These are phyloP conservation scores for Lutraria rhynchaena DNA, from an alignment of 1,140 invertebrate species.

Conservation along the genomic window DNA sequence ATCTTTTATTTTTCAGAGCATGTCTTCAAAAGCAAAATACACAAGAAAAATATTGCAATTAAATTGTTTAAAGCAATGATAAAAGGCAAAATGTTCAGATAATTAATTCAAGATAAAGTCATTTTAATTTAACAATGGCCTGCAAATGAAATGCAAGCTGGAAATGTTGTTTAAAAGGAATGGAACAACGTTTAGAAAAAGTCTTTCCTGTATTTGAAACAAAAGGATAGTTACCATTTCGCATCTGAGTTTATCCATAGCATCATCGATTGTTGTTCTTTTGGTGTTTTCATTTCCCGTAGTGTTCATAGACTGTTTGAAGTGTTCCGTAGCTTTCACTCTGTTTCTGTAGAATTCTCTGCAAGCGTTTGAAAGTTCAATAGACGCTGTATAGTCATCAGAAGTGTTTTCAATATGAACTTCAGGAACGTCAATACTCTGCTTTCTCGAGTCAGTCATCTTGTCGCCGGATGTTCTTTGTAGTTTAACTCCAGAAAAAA, in stretches of 20 bases:
- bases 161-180: too few relatives aligned
- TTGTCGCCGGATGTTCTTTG: not conserved
- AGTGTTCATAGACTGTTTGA: constrained; percentile 55
- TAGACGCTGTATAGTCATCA: constrained; percentile 74
- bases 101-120: too few relatives aligned
- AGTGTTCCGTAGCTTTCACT: constrained; percentile 66
- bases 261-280: constrained; percentile 64
- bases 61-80: too few relatives aligned
- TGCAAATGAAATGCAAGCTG: too few relatives aligned
- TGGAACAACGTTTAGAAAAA: too few relatives aligned
- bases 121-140: too few relatives aligned
- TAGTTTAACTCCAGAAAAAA: not conserved
- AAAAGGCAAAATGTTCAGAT: too few relatives aligned
- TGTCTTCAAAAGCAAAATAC: too few relatives aligned
- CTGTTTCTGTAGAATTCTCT: constrained; percentile 73
- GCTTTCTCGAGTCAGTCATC: constrained; percentile 14
- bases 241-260: constrained; percentile 68
- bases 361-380: constrained; percentile 75
- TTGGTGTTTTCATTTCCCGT: constrained; percentile 31
- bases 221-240: constrained; percentile 76
- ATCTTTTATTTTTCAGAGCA: too few relatives aligned
- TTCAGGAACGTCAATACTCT: constrained; percentile 36
- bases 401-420: constrained; percentile 19
- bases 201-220: too few relatives aligned
- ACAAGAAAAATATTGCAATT: too few relatives aligned